Evolutionary conservation across 2,888 invertebrate genomes (phyloP).

Genomic region (Drosophila peninsularis): DNA sequence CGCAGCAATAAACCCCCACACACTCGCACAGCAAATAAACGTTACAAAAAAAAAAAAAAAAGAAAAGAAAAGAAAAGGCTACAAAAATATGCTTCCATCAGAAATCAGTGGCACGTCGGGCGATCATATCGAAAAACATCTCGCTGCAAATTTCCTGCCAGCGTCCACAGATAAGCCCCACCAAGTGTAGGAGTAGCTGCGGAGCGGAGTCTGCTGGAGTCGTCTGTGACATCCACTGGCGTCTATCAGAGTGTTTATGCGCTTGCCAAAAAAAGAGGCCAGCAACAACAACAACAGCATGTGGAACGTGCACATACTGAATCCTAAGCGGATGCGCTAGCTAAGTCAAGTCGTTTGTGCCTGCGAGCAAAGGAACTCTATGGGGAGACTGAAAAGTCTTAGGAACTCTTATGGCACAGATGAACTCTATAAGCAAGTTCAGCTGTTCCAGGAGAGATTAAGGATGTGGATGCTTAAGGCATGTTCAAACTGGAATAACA

Average conservation of each 20-base stretch:
- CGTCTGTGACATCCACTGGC: constrained; percentile 59
- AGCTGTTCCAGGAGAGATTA: too few species aligned
- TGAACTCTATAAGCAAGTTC: not conserved
- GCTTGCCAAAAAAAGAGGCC: constrained; percentile 29
- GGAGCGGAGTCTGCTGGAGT: constrained; percentile 27
- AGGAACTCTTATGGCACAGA: not conserved
- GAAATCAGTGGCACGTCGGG: constrained; percentile 67
- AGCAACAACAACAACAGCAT: not conserved
- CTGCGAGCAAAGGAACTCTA: not conserved
- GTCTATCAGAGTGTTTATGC: constrained; percentile 61
- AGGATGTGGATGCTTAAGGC: too few species aligned
- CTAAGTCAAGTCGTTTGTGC: constrained; percentile 1
- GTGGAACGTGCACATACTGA: constrained; percentile 4
- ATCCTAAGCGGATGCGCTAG: not conserved
- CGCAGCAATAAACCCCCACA: constrained; percentile 34
- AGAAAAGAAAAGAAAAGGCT: not conserved
- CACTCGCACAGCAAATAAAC: constrained; percentile 17
- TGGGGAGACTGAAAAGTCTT: not conserved
- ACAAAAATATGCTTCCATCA: constrained; percentile 73
- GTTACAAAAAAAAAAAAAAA: constrained; percentile 49
- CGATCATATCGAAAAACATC: constrained; percentile 75
- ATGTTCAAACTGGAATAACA: too few species aligned
- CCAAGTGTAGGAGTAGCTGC: constrained; percentile 58
- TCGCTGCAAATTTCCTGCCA: constrained; percentile 76
- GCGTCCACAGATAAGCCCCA: constrained; percentile 54